Percentiles rank a stretch among this genome's conserved stretches.
These are phyloP conservation scores for Chloropsis cyanopogon DNA, from an alignment of 2,113 vertebrate species.

Conservation along the genomic window DNA sequence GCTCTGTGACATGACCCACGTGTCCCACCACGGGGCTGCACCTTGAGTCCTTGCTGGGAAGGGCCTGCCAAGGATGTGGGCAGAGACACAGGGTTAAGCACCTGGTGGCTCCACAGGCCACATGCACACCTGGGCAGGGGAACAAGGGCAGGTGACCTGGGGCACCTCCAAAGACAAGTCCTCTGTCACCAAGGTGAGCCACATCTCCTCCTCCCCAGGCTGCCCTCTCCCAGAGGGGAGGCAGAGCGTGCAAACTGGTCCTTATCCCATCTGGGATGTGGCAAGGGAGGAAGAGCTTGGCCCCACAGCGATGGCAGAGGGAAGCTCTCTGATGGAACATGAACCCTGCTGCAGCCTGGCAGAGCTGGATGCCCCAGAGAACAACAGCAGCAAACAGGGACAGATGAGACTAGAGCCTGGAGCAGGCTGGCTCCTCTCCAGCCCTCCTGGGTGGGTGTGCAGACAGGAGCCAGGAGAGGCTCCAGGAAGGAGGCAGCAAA, in stretches of 20 bases:
- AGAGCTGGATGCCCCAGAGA: neutral
- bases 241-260: neutral
- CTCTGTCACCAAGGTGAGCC: neutral
- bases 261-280: neutral
- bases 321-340: neutral
- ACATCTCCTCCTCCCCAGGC: neutral
- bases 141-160: neutral
- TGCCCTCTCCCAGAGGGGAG: neutral
- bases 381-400: neutral
- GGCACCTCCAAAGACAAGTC: neutral
- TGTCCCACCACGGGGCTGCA: neutral
- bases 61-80: neutral
- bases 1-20: fast-evolving
- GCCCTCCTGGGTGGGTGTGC: neutral
- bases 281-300: neutral
- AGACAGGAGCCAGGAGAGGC: neutral
- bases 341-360: neutral
- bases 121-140: neutral
- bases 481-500: neutral
- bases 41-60: neutral
- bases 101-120: neutral
- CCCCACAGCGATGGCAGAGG: fast-evolving
- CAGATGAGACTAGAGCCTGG: neutral
- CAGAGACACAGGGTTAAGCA: neutral
- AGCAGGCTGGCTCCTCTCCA: neutral